Conservation (phyloP, 2,113 vertebrate genomes). For the Coracopsis vasa region DNA sequence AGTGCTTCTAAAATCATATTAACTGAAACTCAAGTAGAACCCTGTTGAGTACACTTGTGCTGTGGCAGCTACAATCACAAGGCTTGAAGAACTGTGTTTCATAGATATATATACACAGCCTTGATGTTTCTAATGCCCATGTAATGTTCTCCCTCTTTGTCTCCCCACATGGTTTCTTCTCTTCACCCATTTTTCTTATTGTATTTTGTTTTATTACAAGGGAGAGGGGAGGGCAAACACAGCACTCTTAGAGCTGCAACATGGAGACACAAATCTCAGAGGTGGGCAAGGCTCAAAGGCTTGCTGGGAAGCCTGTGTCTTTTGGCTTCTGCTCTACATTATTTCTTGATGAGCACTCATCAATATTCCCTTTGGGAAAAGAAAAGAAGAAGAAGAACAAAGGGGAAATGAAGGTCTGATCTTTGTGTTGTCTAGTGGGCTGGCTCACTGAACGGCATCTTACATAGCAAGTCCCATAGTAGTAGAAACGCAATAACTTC, state of each 20-base stretch:
- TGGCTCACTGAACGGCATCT: not conserved
- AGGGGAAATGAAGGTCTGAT: not conserved
- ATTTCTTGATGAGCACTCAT: not conserved
- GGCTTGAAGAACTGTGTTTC: not conserved
- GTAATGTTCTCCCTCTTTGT: not conserved
- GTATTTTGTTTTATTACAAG: not conserved
- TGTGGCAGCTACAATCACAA: not conserved
- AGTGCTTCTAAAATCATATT: slow-evolving; percentile 43
- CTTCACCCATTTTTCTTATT: not conserved
- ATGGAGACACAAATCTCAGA: not conserved
- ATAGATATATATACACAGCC: not conserved
- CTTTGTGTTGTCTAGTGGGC: not conserved
- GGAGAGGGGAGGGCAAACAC: not conserved
- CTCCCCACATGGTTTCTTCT: not conserved
- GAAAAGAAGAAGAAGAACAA: not conserved
- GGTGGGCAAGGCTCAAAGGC: not conserved
- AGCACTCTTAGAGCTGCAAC: not conserved
- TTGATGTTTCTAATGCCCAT: not conserved
- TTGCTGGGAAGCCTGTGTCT: not conserved
- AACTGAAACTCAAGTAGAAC: slow-evolving; percentile 46
- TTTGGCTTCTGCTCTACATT: not conserved
- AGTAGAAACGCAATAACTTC: not conserved
- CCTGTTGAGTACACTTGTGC: not conserved
- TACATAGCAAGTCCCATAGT: not conserved
- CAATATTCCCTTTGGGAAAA: not conserved